Base-by-base conservation (phyloP, 2,113 vertebrate species). In the Copsychus sechellarum region DNA sequence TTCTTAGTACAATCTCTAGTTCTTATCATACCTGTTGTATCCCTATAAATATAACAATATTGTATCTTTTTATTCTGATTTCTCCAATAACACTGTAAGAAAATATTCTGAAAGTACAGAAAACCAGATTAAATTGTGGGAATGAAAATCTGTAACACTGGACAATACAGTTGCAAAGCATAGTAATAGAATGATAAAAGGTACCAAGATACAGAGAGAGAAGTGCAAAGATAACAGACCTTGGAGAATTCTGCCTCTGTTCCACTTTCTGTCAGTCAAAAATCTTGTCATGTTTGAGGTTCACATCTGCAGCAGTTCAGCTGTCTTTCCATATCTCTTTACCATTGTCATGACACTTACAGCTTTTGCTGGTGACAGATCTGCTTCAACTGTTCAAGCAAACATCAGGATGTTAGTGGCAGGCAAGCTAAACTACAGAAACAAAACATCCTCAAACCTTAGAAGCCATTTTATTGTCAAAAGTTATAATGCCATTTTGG, bases 251-350 rank as follows among this genome's bases (percentile, higher is more conserved):
- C 42, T 86, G 62, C 71, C 56, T 50, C n/a, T 67, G 40, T 74
- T 91, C 34, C 6, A 9, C 65, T 81, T 70, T 77, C 90, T 93
- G 92, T n/a, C 74, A 81, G 56, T 82, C 88, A 95, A 83, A 94
- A 92, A 62, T 71, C 56, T 62, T 94, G 82, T 80, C 78, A 43
- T 26, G 47, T 79, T 86, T 81, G 81, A 88, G 91, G 56, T 74
- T 81, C 66, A 79, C 81, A 91, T 85, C 82, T 45, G 12, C 8
- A 78, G 77, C 67, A 94, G 47, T 66, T 86, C 86, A 86, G 79
- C 58, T 83, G 50, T 72, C 66, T 82, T 95, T 88, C 69, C n/a
- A 3, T 50, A 40, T 85, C 69, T 95, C 53, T 86, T 79, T 83
- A 80, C 43, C 50, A 70, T 7, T 81, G 38, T 47, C 67, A 81